phyloP scores from a whole-genome alignment of 1,140 invertebrate species.

The Dendroctonus valens region DNA sequence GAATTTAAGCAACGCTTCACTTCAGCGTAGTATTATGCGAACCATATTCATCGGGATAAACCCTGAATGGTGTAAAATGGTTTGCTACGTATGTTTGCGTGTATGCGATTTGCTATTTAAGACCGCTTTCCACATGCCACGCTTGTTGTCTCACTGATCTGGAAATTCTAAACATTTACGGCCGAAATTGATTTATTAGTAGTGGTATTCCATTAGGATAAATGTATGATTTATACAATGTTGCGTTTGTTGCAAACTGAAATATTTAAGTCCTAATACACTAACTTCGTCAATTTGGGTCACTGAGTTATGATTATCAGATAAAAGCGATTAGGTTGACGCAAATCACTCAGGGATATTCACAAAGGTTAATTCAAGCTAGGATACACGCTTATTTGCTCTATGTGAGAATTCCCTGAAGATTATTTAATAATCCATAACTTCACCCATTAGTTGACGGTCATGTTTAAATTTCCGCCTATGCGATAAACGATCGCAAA shows the following conservation, averaged over 20 bases:
- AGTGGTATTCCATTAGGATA: conserved; percentile 23
- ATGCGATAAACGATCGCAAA: too few relatives aligned
- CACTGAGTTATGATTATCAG: neutral
- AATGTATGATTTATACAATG: conserved; percentile 22
- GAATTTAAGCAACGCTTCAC: conserved; percentile 16
- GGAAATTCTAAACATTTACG: conserved; percentile 31
- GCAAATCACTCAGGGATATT: neutral
- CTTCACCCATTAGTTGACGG: too few relatives aligned
- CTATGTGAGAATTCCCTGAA: too few relatives aligned
- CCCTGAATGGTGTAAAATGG: conserved; percentile 26
- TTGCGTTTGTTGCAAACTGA: conserved; percentile 1
- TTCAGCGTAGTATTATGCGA: conserved; percentile 13
- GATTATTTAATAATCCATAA: too few relatives aligned
- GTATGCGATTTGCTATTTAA: conserved; percentile 30
- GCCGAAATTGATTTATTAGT: conserved; percentile 29
- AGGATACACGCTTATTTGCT: neutral
- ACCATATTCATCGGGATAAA: conserved; percentile 23
- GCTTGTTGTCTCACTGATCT: conserved; percentile 23
- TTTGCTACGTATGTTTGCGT: conserved; percentile 30
- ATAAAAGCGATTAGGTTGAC: neutral
- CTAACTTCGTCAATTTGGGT: conserved; percentile 13
- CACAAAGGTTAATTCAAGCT: neutral
- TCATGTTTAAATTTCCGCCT: too few relatives aligned
- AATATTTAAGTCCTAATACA: conserved; percentile 20
- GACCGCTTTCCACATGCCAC: conserved; percentile 24